Evolutionary conservation across 2,888 invertebrate genomes (phyloP), one percentile per base, ranked within the genome.

Genomic region (Stenodera caucasica): DNA sequence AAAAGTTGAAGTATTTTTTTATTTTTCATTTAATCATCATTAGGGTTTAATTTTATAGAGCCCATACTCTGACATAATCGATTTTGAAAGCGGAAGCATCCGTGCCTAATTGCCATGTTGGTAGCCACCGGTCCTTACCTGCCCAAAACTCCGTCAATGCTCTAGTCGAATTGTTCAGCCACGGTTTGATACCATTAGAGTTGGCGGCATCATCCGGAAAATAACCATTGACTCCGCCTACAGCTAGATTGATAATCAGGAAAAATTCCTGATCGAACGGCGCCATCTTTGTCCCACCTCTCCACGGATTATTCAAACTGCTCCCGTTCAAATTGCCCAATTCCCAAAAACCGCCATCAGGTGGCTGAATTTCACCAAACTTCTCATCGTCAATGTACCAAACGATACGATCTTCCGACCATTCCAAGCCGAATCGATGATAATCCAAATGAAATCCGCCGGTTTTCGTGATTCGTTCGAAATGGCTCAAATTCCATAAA

Each of bases 191-290:
- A 2, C 82, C 82, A 6, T 89, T 89, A 1, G 84, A 83, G 70
- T 86, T 86, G 4, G 53, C 45, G 35, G 82, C 82, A 50, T 81
- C 81, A 67, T 89, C 89, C 0, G 87, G 86, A 82, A 88, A 89
- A 77, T 82, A 89, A 50, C 23, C 49, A n/a, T 82, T 83, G 55
- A 83, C 83, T 26, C 90, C 90, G 15, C 90, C 90, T 11, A 73
- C 68, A 26, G 74, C 75, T 26, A 75, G 61, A 61, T 75, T 89
- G 65, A 90, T 79, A 53, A 89, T 82, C 32, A 90, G 70, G 77
- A 86, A 85, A 77, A 86, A 87, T 83, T 86, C 84, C 73, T 87
- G 83, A 73, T 89, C 88, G 69, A 89, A 89, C 1, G 89, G 89
- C 12, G 88, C 88, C 86, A 88, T 86, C 72, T 82, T 84, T 0